Evolutionary conservation across 2,888 invertebrate genomes (phyloP).

Genomic region (Thera britannica): DNA sequence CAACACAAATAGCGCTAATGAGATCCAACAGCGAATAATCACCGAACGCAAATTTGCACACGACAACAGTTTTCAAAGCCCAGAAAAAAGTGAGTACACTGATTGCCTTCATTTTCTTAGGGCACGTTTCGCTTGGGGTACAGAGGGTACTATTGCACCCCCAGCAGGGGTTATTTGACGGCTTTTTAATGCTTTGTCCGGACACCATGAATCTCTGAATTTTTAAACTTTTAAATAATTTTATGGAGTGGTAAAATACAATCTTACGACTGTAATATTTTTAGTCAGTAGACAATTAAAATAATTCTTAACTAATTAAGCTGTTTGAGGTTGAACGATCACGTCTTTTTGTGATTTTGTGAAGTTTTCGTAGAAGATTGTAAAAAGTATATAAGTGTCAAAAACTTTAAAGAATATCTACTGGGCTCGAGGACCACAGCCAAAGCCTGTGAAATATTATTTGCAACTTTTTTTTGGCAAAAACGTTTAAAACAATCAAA

Average conservation of each 20-base stretch:
- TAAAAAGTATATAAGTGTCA: too few relatives aligned
- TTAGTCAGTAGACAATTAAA: too few relatives aligned
- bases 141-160: constrained; percentile 43
- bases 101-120: constrained; percentile 81
- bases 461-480: too few relatives aligned
- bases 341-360: too few relatives aligned
- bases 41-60: constrained; percentile 53
- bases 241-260: background rate
- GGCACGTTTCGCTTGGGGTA: constrained; percentile 71
- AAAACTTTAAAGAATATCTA: too few relatives aligned
- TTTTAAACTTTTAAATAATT: too few relatives aligned
- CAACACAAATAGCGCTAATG: constrained; percentile 40
- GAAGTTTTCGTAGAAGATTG: too few relatives aligned
- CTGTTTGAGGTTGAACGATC: too few relatives aligned
- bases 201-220: background rate
- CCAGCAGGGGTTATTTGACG: constrained; percentile 18
- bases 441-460: too few relatives aligned
- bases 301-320: too few relatives aligned
- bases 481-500: background rate
- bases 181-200: constrained; percentile 15
- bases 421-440: too few relatives aligned
- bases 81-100: constrained; percentile 54
- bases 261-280: background rate
- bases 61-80: constrained; percentile 54
- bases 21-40: constrained; percentile 42